Conservation (phyloP, 2,113 vertebrate species). For the Hymenochirus boettgeri region DNA sequence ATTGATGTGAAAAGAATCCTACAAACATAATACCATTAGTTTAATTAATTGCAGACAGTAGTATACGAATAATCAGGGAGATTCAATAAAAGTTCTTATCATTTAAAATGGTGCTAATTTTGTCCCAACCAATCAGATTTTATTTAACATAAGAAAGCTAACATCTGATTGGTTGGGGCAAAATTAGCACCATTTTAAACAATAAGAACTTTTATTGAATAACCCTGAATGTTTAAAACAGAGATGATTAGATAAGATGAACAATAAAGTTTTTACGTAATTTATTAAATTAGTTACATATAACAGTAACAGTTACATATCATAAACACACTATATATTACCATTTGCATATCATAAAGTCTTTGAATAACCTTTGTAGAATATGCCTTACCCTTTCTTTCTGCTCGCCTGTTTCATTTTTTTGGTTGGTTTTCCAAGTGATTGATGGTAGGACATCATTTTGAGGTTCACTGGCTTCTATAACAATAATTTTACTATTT, state of each 20-base stretch:
- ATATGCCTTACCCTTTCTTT: slow-evolving; percentile 35
- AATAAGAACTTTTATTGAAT: too few species aligned
- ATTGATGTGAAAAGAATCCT: slow-evolving; percentile 51
- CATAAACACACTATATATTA: background rate
- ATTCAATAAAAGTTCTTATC: too few species aligned
- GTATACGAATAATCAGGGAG: too few species aligned
- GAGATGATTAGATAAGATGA: background rate
- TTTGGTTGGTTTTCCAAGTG: slow-evolving; percentile 58
- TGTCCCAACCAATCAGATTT: too few species aligned
- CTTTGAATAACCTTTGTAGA: too few species aligned
- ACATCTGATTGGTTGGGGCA: too few species aligned
- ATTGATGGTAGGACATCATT: slow-evolving; percentile 56
- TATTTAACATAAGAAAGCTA: too few species aligned
- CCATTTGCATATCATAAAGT: background rate
- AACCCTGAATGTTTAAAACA: too few species aligned
- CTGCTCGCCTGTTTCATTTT: slow-evolving; percentile 37
- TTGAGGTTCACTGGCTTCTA: slow-evolving; percentile 56
- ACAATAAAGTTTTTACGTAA: background rate
- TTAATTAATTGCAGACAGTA: too few species aligned
- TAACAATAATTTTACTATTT: slow-evolving; percentile 57
- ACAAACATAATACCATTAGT: slow-evolving; percentile 32
- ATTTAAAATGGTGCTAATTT: too few species aligned
- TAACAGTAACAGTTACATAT: background rate
- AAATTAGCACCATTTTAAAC: too few species aligned
- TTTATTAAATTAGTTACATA: background rate